Percentiles rank a stretch among this genome's conserved stretches.
These are phyloP conservation scores for Sebastes wilsoni DNA, from an alignment of 2,797 vertebrate genomes.

Conservation along the genomic window DNA sequence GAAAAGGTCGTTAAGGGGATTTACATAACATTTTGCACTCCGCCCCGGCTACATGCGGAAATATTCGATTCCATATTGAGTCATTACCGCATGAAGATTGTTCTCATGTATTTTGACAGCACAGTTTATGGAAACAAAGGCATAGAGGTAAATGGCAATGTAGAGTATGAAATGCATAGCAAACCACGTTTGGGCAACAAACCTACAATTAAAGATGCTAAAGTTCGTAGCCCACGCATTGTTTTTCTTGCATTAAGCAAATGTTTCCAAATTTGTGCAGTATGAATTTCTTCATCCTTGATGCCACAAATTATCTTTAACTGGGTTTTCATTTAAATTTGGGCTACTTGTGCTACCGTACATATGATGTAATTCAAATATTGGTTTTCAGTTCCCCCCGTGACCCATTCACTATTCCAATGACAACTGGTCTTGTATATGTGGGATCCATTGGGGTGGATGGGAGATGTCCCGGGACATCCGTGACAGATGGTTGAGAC, in stretches of 20 bases:
- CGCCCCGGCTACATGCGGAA: constrained; percentile 67
- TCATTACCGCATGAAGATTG: constrained; percentile 34
- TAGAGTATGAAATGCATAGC: neutral
- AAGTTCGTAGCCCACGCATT: neutral
- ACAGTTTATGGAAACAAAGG: constrained; percentile 27
- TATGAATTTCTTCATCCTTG: neutral
- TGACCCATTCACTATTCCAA: constrained; percentile 1
- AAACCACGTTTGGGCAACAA: neutral
- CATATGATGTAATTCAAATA: constrained; percentile 1
- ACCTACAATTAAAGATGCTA: neutral
- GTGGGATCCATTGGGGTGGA: constrained; percentile 46
- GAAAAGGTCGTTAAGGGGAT: constrained; percentile 86
- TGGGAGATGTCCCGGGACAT: constrained; percentile 59
- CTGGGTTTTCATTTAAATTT: neutral
- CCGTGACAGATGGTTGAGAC: constrained; percentile 80
- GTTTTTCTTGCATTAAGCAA: neutral
- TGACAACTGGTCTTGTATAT: constrained; percentile 14
- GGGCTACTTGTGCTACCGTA: neutral
- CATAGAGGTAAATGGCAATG: neutral
- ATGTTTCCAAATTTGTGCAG: neutral
- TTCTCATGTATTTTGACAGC: constrained; percentile 35
- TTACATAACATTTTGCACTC: constrained; percentile 86
- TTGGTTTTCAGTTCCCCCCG: neutral
- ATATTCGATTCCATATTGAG: constrained; percentile 70
- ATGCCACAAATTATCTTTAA: neutral